phyloP scores from a whole-genome alignment of 2,888 invertebrate species.

The Chymomyza caudatula region DNA sequence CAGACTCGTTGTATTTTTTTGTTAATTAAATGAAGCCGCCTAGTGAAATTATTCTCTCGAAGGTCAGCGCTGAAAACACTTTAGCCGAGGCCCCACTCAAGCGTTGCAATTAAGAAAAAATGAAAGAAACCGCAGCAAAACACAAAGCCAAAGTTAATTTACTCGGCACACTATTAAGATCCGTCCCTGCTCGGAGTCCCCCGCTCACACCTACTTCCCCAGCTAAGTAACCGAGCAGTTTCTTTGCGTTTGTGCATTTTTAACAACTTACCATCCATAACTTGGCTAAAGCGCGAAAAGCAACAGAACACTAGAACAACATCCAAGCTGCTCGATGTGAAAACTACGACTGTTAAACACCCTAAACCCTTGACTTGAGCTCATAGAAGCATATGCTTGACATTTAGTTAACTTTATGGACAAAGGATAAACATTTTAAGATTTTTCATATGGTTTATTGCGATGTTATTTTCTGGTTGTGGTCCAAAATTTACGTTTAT shows the following conservation, averaged over 20 bases:
- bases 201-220: not conserved
- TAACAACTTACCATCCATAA: not conserved
- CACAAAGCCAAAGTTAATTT: constrained; percentile 56
- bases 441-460: too few species aligned
- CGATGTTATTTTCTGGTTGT: too few species aligned
- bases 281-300: not conserved
- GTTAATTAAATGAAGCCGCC: constrained; percentile 1
- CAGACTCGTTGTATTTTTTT: not conserved
- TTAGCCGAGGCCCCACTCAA: not conserved
- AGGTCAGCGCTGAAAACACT: constrained; percentile 60
- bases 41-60: constrained; percentile 48
- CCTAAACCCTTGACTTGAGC: not conserved
- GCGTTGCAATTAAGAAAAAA: not conserved
- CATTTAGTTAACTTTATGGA: too few species aligned
- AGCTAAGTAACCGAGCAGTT: not conserved
- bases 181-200: too few species aligned
- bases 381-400: too few species aligned
- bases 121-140: constrained; percentile 39
- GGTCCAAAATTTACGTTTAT: too few species aligned
- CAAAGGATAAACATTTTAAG: too few species aligned
- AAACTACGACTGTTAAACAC: not conserved
- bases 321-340: not conserved
- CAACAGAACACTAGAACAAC: not conserved
- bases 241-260: not conserved
- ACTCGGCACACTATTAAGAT: constrained; percentile 40